Conservation (phyloP, 2,888 invertebrate genomes). For the Cephus rjabovi region DNA sequence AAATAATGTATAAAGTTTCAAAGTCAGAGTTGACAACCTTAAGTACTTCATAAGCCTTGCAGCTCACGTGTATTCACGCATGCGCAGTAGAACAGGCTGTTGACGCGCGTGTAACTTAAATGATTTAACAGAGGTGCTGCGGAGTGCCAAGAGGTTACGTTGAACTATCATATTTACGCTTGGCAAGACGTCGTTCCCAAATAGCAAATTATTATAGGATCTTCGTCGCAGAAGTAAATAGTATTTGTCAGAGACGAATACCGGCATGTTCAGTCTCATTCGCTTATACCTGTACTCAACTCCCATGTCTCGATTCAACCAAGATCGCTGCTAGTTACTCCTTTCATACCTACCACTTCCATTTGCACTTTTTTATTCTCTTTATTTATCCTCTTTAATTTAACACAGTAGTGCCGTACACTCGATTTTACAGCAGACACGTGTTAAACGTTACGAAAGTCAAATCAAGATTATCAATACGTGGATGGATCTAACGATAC, state of each 20-base stretch:
- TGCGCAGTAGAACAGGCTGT: not conserved
- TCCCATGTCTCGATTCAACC: not conserved
- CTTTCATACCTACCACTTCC: not conserved
- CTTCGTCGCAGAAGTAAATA: not conserved
- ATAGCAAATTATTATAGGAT: not conserved
- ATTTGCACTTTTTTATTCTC: not conserved
- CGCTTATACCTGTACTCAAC: not conserved
- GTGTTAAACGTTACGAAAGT: not conserved
- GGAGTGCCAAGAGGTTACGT: not conserved
- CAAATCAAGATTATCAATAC: not conserved
- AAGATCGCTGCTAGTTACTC: not conserved
- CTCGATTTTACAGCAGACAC: not conserved
- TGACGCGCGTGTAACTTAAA: not conserved
- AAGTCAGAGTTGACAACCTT: not conserved
- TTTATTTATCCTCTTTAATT: not conserved
- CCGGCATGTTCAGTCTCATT: not conserved
- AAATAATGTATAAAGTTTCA: not conserved
- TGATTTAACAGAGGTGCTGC: not conserved
- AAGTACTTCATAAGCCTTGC: not conserved
- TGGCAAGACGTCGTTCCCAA: not conserved
- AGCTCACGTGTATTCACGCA: not conserved
- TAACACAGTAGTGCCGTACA: not conserved
- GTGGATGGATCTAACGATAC: not conserved
- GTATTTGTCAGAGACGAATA: not conserved
- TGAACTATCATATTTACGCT: not conserved